phyloP scores from a whole-genome alignment of 2,888 invertebrate species.

The Hermaeophaga mercurialis region DNA sequence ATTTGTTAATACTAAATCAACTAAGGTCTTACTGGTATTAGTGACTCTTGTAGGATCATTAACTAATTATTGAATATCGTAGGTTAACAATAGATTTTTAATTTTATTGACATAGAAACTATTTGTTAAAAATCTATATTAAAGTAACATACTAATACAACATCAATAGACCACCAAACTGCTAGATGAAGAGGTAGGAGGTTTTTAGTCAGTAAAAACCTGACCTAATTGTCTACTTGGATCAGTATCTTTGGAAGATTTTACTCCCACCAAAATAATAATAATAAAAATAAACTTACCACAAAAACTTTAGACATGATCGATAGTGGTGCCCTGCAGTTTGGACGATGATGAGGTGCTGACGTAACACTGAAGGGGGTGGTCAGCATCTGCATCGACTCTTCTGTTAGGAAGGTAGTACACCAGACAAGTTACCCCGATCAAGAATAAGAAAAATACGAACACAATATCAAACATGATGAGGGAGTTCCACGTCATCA shows the following conservation, averaged over 20 bases:
- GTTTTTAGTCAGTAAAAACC: too few species aligned
- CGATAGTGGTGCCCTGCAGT: slow-evolving; percentile 51
- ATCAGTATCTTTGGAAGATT: neutral
- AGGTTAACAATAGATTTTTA: too few species aligned
- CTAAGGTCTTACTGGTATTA: too few species aligned
- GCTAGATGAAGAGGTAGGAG: too few species aligned
- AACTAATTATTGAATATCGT: too few species aligned
- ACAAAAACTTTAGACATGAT: slow-evolving; percentile 53
- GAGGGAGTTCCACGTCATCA: slow-evolving; percentile 84
- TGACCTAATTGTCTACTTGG: too few species aligned
- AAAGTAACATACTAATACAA: too few species aligned
- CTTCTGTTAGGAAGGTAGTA: slow-evolving; percentile 75
- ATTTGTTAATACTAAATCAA: too few species aligned
- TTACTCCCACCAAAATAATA: neutral
- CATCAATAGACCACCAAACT: too few species aligned
- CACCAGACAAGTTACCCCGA: slow-evolving; percentile 81
- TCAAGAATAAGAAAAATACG: slow-evolving; percentile 83
- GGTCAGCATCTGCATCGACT: slow-evolving; percentile 59
- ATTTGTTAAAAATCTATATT: too few species aligned
- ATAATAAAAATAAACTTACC: slow-evolving; percentile 43
- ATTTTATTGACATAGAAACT: too few species aligned
- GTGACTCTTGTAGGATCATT: too few species aligned
- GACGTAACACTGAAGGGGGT: slow-evolving; percentile 55
- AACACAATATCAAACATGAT: slow-evolving; percentile 89
- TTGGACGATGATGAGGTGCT: slow-evolving; percentile 50